Percentiles rank a stretch among this genome's conserved stretches.
Evolutionary conservation across 2,888 invertebrate species (phyloP).

Genomic region (Drosophila picticornis): DNA sequence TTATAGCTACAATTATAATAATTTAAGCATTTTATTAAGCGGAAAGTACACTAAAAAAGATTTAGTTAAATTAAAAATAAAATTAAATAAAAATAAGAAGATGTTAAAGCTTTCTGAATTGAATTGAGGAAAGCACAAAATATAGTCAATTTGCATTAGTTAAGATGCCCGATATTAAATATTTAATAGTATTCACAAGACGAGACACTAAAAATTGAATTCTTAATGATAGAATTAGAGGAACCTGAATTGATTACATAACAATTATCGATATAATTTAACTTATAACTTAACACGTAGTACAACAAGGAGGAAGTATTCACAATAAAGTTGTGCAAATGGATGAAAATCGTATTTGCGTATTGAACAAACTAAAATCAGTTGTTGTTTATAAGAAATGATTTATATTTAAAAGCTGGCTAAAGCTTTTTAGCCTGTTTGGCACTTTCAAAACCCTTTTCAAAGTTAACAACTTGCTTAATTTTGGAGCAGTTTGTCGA

Average conservation of each 20-base stretch:
- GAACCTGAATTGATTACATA: neutral
- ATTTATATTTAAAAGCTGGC: neutral
- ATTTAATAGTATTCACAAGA: neutral
- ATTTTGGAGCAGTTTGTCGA: conserved; percentile 3
- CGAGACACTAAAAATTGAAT: neutral
- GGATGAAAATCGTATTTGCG: neutral
- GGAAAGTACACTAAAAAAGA: neutral
- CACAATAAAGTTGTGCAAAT: neutral
- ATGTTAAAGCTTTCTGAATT: neutral
- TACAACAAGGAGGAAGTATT: neutral
- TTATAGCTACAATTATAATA: conserved; percentile 26
- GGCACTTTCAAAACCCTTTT: neutral
- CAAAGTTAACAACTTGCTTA: conserved; percentile 21
- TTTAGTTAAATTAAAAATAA: neutral
- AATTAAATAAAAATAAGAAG: neutral
- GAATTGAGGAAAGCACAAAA: neutral
- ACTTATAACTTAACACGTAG: too few species aligned
- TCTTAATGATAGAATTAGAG: neutral
- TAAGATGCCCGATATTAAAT: neutral
- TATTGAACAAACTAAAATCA: neutral
- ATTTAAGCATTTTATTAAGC: conserved; percentile 7
- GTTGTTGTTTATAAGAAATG: neutral
- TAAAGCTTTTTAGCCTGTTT: neutral
- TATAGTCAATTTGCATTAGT: too few species aligned
- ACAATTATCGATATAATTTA: neutral